Evolutionary conservation across 37 sponge, comb jelly and placozoan species (phyloP).

Genomic region (Spongilla lacustris): DNA sequence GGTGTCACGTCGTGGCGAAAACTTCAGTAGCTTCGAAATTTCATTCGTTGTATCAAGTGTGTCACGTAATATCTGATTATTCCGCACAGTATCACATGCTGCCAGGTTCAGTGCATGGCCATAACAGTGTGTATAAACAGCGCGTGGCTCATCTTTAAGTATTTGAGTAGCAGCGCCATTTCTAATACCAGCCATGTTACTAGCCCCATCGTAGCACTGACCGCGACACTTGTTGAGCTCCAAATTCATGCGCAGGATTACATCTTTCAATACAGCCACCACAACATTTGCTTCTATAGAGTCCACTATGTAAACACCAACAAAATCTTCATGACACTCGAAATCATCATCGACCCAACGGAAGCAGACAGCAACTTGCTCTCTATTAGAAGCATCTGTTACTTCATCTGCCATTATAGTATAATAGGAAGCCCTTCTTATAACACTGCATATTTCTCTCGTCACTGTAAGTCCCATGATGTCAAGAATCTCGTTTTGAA

Average conservation of each 20-base stretch:
- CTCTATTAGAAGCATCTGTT: conserved; percentile 34
- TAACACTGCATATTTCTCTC: conserved; percentile 25
- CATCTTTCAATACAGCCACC: conserved; percentile 34
- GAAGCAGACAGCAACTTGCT: conserved; percentile 63
- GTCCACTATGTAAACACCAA: conserved; percentile 19
- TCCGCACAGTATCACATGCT: conserved; percentile 19
- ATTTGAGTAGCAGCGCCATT: conserved; percentile 47
- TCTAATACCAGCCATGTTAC: conserved; percentile 51
- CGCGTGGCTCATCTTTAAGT: conserved; percentile 41
- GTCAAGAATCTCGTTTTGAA: conserved; percentile 25
- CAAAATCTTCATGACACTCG: conserved; percentile 28
- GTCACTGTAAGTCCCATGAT: conserved; percentile 16
- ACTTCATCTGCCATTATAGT: conserved; percentile 54
- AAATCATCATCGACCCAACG: conserved; percentile 48
- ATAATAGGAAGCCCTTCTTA: conserved; percentile 19
- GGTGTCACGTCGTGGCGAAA: conserved; percentile 43
- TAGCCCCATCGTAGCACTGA: conserved; percentile 52
- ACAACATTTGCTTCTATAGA: conserved; percentile 18
- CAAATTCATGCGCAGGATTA: conserved; percentile 38
- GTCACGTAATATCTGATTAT: conserved; percentile 38
- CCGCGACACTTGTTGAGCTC: conserved; percentile 42
- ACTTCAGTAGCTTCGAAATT: conserved; percentile 60
- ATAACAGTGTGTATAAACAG: conserved; percentile 54
- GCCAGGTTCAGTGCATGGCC: conserved; percentile 57
- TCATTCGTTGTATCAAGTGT: conserved; percentile 51